These are phyloP conservation scores for Drosophila lacertosa DNA, from an alignment of 1,140 invertebrate genomes.

Conservation along the genomic window DNA sequence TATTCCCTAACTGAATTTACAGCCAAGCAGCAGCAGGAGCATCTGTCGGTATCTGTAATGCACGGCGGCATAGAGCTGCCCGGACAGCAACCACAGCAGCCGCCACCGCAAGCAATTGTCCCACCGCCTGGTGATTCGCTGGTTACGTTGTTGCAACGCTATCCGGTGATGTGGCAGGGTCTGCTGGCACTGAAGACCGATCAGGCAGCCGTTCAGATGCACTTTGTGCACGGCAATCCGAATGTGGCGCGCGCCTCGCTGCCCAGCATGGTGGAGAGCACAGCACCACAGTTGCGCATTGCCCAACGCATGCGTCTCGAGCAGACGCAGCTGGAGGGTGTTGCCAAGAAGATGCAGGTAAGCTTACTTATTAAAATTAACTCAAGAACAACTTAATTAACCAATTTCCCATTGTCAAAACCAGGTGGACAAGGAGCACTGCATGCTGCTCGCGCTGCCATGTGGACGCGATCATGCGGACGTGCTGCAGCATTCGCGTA, in stretches of 20 bases:
- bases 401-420: neutral
- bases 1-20: neutral
- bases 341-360: conserved; percentile 98
- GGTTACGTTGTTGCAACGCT: conserved; percentile 91
- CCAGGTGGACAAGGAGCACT: conserved; percentile 97
- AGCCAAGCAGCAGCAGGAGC: conserved; percentile 65
- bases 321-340: conserved; percentile 96
- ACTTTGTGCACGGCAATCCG: conserved; percentile 97
- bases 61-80: conserved; percentile 63
- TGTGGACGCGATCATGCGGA: conserved; percentile 97
- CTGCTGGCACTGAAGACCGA: conserved; percentile 97
- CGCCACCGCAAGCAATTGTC: conserved; percentile 88
- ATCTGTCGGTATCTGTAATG: conserved; percentile 42
- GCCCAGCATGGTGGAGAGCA: conserved; percentile 91
- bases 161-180: conserved; percentile 98
- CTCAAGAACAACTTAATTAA: neutral
- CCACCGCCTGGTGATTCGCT: conserved; percentile 91
- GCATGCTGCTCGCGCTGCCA: conserved; percentile 96
- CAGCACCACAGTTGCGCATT: conserved; percentile 94
- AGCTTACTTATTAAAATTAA: conserved; percentile 44
- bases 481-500: conserved; percentile 95
- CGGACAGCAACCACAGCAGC: conserved; percentile 82
- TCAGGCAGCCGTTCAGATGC: conserved; percentile 98
- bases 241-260: conserved; percentile 92
- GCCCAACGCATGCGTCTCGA: conserved; percentile 98